phyloP scores from a whole-genome alignment of 2,888 invertebrate species.

The Augochlorella aurata region DNA sequence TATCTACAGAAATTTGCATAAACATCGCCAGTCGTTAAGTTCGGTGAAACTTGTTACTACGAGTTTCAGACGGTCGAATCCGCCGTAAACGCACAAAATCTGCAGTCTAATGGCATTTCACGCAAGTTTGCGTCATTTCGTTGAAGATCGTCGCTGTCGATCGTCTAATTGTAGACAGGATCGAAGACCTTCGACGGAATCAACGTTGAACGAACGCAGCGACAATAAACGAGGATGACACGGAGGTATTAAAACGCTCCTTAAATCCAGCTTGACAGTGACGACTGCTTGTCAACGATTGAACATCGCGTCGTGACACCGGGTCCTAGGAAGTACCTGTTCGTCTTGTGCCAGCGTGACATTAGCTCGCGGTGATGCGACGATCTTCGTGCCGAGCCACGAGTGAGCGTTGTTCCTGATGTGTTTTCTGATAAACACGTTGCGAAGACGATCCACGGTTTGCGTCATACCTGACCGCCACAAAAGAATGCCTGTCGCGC shows the following conservation, averaged over 20 bases:
- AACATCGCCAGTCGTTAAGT: too few species aligned
- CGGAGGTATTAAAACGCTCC: constrained; percentile 53
- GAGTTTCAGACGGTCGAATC: too few species aligned
- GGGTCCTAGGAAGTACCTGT: constrained; percentile 1
- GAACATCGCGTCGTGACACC: constrained; percentile 49
- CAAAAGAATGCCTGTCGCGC: neutral
- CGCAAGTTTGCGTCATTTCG: constrained; percentile 12
- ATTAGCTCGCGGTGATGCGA: neutral
- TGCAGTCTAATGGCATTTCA: constrained; percentile 1
- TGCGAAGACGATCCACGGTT: neutral
- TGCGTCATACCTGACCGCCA: neutral
- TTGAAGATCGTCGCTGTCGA: constrained; percentile 24
- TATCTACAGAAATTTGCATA: too few species aligned
- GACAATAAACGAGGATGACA: constrained; percentile 65
- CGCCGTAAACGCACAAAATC: neutral
- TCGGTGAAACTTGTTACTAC: too few species aligned
- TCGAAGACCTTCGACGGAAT: constrained; percentile 49
- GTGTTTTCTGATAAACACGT: neutral
- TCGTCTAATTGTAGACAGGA: constrained; percentile 22
- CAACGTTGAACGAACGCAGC: constrained; percentile 53
- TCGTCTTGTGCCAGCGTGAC: constrained; percentile 19
- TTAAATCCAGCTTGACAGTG: constrained; percentile 47
- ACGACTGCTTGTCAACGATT: constrained; percentile 53
- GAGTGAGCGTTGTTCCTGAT: neutral
- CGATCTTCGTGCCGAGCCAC: neutral